Evolutionary conservation across 1,140 invertebrate genomes (phyloP), one percentile per base, ranked within the genome.

Genomic region (Macrocentrus cingulum): DNA sequence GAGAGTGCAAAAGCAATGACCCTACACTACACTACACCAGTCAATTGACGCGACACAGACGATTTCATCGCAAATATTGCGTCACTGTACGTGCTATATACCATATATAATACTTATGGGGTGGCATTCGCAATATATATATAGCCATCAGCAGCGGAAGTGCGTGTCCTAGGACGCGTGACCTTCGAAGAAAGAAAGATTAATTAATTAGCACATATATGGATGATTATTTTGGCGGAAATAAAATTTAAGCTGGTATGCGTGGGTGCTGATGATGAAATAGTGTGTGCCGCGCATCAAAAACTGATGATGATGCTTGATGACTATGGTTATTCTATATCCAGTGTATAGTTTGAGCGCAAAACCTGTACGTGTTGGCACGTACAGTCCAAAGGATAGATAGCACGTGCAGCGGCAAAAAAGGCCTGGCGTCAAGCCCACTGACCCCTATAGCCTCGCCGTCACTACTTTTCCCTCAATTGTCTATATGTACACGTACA

Each of bases 1-100:
- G 48, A 42, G 46, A 18, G 55, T 34, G n/a, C n/a, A n/a, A 45
- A 58, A 50, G 46, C 56, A 57, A 57, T 51, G 56, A 57, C 56
- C 56, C 46, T 32, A 57, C 49, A 36, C 25, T n/a, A n/a, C n/a
- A n/a, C n/a, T n/a, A n/a, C n/a, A 20, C 11, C 49, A 23, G 49
- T 37, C 34, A 57, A 51, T 50, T 34, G 15, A 46, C 44, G 19
- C 9, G 25, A 22, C 18, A 20, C 9, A 44, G 8, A 19, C 18
- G 20, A 22, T 23, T 46, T 46, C 25, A 13, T 46, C 44, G 19
- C 19, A 3, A 46, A 46, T 19, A 46, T 46, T 23, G 25, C 36
- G 13, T 15, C 7, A 39, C 13, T 39, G 8, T 39, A 8, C 13
- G 36, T 11, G 36, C 13, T 13, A 39, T n/a, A 4, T 2, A 39